phyloP scores from a whole-genome alignment of 1,140 invertebrate species.

The Drosophila pseudoananassae region DNA sequence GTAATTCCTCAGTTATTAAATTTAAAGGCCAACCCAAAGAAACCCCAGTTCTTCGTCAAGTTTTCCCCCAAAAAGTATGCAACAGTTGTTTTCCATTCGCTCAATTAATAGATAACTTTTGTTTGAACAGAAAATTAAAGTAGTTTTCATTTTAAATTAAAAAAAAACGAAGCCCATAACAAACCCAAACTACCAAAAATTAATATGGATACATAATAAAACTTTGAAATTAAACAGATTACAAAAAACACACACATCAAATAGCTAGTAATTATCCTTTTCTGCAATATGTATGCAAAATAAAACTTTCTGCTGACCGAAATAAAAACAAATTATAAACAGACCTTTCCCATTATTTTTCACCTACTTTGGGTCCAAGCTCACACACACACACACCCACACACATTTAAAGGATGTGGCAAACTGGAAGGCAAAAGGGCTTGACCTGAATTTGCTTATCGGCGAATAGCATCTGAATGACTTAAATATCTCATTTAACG shows the following conservation, averaged over 20 bases:
- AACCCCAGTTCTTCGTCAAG: not conserved
- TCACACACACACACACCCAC: not conserved
- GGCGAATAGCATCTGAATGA: slow-evolving; percentile 69
- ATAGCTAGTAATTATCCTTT: slow-evolving; percentile 64
- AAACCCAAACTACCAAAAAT: not conserved
- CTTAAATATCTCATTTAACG: slow-evolving; percentile 81
- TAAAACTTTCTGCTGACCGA: slow-evolving; percentile 35
- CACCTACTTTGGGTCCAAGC: slow-evolving; percentile 61
- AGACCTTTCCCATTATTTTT: slow-evolving; percentile 57
- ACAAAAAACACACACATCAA: slow-evolving; percentile 23
- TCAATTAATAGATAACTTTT: slow-evolving; percentile 5
- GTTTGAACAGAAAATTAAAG: not conserved
- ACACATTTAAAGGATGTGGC: not conserved
- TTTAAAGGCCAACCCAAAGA: not conserved
- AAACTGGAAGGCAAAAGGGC: slow-evolving; percentile 44
- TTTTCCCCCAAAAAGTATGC: slow-evolving; percentile 49
- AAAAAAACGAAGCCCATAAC: not conserved
- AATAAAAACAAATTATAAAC: slow-evolving; percentile 51
- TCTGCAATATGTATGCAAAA: slow-evolving; percentile 22
- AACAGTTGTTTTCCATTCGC: slow-evolving; percentile 8
- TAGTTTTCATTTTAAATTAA: not conserved
- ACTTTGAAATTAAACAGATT: slow-evolving; percentile 55
- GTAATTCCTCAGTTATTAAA: not conserved
- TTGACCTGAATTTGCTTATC: slow-evolving; percentile 75
- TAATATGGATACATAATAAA: slow-evolving; percentile 42